Percentiles rank a stretch among this genome's conserved stretches.
Evolutionary conservation across 2,113 vertebrate species (phyloP).

Genomic region (Leptobrachium leishanense): DNA sequence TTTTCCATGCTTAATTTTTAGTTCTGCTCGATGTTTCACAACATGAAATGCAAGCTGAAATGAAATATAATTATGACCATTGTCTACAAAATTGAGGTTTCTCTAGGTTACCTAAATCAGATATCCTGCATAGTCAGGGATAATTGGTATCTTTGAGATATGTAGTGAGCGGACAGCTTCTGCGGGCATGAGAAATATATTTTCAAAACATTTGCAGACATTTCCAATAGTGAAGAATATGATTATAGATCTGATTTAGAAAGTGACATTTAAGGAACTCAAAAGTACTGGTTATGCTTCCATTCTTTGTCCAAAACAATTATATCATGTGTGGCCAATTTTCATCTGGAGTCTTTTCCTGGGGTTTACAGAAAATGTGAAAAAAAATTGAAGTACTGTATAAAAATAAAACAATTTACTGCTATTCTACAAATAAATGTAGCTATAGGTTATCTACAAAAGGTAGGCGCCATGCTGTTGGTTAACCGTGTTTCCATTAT

Average conservation of each 20-base stretch:
- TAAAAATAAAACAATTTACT: background rate
- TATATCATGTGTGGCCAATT: background rate
- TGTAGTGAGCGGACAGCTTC: constrained; percentile 71
- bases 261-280: background rate
- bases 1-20: background rate
- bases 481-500: no score
- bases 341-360: background rate
- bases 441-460: no score
- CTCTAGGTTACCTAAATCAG: constrained; percentile 71
- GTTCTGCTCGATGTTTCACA: background rate
- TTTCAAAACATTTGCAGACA: background rate
- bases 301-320: background rate
- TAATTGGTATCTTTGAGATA: constrained; percentile 64
- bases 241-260: background rate
- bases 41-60: constrained; percentile 47
- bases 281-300: background rate
- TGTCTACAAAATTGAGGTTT: constrained; percentile 75
- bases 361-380: background rate
- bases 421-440: no score
- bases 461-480: no score
- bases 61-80: constrained; percentile 70
- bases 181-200: constrained; percentile 58
- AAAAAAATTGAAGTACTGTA: background rate
- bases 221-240: background rate
- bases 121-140: constrained; percentile 66